These are phyloP conservation scores for Stomatorhinus ivindoensis DNA, from an alignment of 2,113 vertebrate species.

Conservation along the genomic window DNA sequence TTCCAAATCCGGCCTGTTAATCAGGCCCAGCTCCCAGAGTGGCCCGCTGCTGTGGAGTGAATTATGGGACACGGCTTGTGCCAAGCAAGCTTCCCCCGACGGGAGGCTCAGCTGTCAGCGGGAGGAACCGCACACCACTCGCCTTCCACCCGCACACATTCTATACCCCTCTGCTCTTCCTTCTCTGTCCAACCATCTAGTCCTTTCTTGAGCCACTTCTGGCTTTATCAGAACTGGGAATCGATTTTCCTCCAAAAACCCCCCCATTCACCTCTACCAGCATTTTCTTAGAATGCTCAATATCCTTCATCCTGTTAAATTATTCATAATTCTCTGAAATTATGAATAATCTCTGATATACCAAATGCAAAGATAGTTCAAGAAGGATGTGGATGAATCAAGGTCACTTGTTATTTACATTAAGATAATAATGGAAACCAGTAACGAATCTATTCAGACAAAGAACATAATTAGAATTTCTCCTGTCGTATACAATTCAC, in stretches of 20 bases:
- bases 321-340: neutral
- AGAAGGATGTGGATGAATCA: neutral
- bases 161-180: constrained; percentile 47
- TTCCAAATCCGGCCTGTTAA: constrained; percentile 85
- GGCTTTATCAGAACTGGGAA: constrained; percentile 31
- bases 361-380: neutral
- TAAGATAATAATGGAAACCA: neutral
- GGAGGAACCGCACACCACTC: constrained; percentile 59
- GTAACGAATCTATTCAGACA: neutral
- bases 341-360: neutral
- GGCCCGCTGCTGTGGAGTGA: constrained; percentile 87
- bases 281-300: neutral
- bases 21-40: constrained; percentile 64
- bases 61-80: constrained; percentile 83
- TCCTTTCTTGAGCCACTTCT: neutral
- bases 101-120: constrained; percentile 99
- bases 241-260: neutral
- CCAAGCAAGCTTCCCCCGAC: constrained; percentile 99
- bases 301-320: neutral
- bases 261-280: neutral
- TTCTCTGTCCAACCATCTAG: neutral
- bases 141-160: constrained; percentile 56
- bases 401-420: neutral
- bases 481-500: neutral
- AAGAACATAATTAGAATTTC: neutral